Percentiles rank a stretch among this genome's conserved stretches.
Evolutionary conservation across 2,113 vertebrate genomes (phyloP).

Genomic region (Dendrocopos noguchii): DNA sequence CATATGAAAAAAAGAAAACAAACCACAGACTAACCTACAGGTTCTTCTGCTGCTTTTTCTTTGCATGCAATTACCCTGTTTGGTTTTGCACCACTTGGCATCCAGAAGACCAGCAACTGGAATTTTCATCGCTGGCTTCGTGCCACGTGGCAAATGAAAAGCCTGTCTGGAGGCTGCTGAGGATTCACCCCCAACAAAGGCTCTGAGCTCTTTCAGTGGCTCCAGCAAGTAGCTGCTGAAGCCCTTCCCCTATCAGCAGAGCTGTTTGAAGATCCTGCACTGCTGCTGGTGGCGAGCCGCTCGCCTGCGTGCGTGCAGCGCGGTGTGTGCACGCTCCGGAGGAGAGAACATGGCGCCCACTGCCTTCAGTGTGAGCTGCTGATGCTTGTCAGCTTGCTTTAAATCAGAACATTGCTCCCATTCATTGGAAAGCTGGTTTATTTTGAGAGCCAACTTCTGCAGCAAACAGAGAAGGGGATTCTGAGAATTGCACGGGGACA

Average conservation of each 20-base stretch:
- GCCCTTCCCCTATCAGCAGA: not conserved
- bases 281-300: not conserved
- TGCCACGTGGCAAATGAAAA: not conserved
- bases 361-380: not conserved
- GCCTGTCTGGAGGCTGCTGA: not conserved
- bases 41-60: not conserved
- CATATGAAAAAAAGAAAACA: not conserved
- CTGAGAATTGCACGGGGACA: not conserved
- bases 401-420: not conserved
- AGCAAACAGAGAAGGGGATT: not conserved
- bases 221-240: not conserved
- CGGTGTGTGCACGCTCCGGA: accelerated
- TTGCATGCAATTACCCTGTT: not conserved
- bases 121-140: not conserved
- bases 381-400: not conserved
- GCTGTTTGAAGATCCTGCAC: not conserved
- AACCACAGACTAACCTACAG: not conserved
- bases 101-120: not conserved
- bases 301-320: accelerated
- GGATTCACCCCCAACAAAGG: not conserved
- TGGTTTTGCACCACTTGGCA: not conserved
- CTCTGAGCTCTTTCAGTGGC: not conserved
- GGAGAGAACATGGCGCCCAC: not conserved
- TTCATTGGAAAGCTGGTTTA: not conserved
- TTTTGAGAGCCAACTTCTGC: not conserved